These are phyloP conservation scores for Gadopsis bispinosus DNA, from an alignment of 2,797 vertebrate species.

Conservation along the genomic window DNA sequence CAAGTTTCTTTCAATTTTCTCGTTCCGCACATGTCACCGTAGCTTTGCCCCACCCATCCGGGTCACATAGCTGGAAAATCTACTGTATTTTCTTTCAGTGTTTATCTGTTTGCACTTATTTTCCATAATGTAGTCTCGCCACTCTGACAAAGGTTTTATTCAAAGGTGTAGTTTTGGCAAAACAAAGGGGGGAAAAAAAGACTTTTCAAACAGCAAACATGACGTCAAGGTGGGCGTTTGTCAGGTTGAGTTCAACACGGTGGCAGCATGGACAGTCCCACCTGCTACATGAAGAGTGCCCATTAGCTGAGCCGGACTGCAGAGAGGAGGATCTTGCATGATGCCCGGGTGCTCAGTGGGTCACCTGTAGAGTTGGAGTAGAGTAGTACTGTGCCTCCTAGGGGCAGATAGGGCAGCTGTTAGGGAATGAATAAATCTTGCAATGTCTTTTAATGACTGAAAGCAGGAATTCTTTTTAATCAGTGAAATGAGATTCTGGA, in stretches of 20 bases:
- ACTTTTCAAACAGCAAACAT: neutral
- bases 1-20: conserved; percentile 28
- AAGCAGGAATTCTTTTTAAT: neutral
- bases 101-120: conserved; percentile 9
- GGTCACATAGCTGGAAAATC: neutral
- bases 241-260: neutral
- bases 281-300: conserved; percentile 2
- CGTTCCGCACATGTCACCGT: neutral
- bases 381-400: neutral
- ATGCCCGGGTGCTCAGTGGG: neutral
- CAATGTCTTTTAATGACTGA: conserved; percentile 1
- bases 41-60: conserved; percentile 6
- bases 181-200: too few species aligned
- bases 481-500: neutral
- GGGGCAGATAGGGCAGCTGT: conserved; percentile 2
- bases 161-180: neutral
- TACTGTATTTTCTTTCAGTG: conserved; percentile 2
- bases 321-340: neutral
- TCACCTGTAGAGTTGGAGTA: neutral
- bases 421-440: conserved; percentile 15
- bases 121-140: neutral
- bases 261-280: neutral
- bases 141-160: conserved; percentile 4
- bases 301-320: neutral
- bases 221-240: neutral